Base-by-base conservation (phyloP, 2,888 invertebrate species). In the Agelastica alni region DNA sequence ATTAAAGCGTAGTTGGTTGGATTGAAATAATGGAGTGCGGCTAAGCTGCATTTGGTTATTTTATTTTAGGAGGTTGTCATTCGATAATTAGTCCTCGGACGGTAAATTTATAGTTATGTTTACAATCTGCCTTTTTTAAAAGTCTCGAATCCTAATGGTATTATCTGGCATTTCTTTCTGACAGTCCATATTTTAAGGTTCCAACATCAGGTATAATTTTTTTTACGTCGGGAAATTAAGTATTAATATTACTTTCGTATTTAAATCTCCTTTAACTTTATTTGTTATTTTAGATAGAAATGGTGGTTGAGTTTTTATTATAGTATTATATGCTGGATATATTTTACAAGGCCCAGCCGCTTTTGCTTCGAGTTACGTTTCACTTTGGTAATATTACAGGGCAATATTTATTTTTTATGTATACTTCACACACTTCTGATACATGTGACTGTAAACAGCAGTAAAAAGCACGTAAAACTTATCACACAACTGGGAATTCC, bases 121-220 rank as follows among this genome's bases (percentile, higher is more conserved):
- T 62, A 60, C 59, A 62, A 62, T 63, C 61, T 53, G 53, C 47
- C 53, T 61, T 57, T 56, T n/a, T 61, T 63, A 44, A 46, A 52
- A 46, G 59, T 53, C 59, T 64, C 54, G 62, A 37, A 58, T 61
- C 56, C 64, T 66, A 67, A 67, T 67, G 64, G 68, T 60, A 68
- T 68, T 69, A 67, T 68, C 65, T 64, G 59, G 63, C 65, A 64
- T 70, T 67, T 65, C 61, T 59, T 47, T 64, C 59, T 66, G 70
- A 66, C 70, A 69, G 67, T 61, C 63, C 65, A 67, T 70, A 67
- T 66, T 69, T 70, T 63, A 64, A 59, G 56, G 49, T 68, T 69
- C 65, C 64, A 63, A 62, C 66, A 67, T 59, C 60, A 53, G 59
- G 56, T 62, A 63, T 60, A 59, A 59, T 44, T 43, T 57, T 56